These are phyloP conservation scores for Amphipoea lucens DNA, from an alignment of 2,888 invertebrate species.

Conservation along the genomic window DNA sequence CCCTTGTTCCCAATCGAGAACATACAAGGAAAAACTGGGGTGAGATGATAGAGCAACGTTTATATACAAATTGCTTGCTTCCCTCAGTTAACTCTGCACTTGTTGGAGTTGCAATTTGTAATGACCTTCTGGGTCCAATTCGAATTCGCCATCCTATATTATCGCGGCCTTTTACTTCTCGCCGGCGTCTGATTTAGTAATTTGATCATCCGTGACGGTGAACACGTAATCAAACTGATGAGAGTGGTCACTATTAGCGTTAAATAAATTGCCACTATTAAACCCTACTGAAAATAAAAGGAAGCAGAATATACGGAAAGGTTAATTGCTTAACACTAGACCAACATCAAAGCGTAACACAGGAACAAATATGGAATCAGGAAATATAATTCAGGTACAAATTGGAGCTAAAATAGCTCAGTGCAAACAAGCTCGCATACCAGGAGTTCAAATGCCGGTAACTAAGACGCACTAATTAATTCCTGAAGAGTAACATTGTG, in stretches of 20 bases:
- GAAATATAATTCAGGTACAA: conserved; percentile 66
- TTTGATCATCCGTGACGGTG: conserved; percentile 8
- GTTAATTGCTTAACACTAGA: conserved; percentile 31
- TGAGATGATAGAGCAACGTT: conserved; percentile 33
- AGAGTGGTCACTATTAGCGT: neutral
- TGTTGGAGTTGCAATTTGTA: conserved; percentile 30
- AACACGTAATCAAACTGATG: neutral
- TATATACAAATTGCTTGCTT: conserved; percentile 49
- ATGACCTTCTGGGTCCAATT: conserved; percentile 27
- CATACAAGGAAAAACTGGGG: conserved; percentile 14
- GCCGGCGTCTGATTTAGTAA: neutral
- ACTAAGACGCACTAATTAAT: conserved; percentile 79
- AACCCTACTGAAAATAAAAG: neutral
- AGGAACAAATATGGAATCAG: conserved; percentile 63
- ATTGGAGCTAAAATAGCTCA: conserved; percentile 70
- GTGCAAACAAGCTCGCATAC: conserved; percentile 69
- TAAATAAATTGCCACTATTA: neutral
- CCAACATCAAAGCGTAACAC: conserved; percentile 45
- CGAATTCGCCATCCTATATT: conserved; percentile 17
- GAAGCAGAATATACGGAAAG: neutral
- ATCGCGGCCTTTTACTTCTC: neutral
- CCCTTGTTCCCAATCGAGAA: neutral
- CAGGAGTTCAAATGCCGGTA: conserved; percentile 73
- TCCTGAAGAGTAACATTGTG: conserved; percentile 79
- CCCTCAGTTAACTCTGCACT: conserved; percentile 43